These are phyloP conservation scores for Ictidomys tridecemlineatus DNA, from an alignment of 2,113 vertebrate genomes.

Conservation along the genomic window DNA sequence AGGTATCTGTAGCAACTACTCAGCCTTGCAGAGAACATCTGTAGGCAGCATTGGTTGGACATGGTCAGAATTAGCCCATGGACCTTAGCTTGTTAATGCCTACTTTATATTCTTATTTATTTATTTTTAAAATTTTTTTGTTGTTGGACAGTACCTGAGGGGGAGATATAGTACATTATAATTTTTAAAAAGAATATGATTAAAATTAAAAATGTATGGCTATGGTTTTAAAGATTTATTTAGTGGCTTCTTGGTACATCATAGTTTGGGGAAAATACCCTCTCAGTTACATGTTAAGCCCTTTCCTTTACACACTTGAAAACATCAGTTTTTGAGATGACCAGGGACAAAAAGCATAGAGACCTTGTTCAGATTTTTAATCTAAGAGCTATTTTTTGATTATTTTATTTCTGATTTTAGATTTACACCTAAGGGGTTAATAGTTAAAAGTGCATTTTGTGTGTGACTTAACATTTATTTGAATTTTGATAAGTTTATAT, in stretches of 20 bases:
- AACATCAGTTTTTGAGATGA: not conserved
- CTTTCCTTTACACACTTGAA: not conserved
- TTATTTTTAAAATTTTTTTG: not conserved
- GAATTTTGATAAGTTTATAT: constrained; percentile 10
- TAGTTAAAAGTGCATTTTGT: constrained; percentile 15
- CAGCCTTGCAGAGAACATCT: not conserved
- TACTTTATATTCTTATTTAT: not conserved
- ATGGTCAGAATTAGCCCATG: not conserved
- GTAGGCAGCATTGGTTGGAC: no score
- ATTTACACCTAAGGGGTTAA: not conserved
- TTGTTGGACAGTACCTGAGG: not conserved
- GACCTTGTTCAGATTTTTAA: not conserved
- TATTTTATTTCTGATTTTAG: not conserved
- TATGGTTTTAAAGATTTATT: not conserved
- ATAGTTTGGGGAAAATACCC: not conserved
- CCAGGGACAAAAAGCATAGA: not conserved
- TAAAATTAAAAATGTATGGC: not conserved
- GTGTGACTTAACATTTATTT: constrained; percentile 3
- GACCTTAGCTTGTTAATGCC: not conserved
- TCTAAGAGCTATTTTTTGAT: not conserved
- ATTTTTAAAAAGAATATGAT: not conserved
- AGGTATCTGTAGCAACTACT: not conserved
- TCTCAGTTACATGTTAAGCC: accelerated
- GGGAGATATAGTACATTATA: not conserved
- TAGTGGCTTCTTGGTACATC: not conserved